Conservation (phyloP, 2,797 vertebrate genomes). For the Dendrocincla fuliginosa region DNA sequence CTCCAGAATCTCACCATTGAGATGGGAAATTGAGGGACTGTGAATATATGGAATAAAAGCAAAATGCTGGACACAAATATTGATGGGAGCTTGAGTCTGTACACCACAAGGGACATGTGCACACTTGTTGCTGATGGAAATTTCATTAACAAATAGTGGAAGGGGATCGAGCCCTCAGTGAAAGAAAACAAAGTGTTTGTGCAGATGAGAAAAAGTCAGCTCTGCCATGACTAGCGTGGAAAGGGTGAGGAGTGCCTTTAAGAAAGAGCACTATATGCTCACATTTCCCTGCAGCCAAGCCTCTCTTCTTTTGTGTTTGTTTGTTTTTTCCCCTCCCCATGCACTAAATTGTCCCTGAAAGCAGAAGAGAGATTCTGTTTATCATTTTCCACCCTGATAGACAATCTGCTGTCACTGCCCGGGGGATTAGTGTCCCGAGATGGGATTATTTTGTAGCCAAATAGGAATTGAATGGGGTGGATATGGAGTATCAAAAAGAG, state of each 20-base stretch:
- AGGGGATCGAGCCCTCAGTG: background rate
- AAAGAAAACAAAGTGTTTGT: slow-evolving; percentile 1
- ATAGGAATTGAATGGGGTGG: slow-evolving; percentile 31
- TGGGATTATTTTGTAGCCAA: slow-evolving; percentile 69
- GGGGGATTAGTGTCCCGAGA: slow-evolving; percentile 60
- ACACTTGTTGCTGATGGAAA: background rate
- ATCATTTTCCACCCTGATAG: slow-evolving; percentile 36
- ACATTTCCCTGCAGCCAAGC: background rate
- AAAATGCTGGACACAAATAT: slow-evolving; percentile 4
- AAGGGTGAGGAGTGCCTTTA: background rate
- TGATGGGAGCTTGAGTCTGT: background rate
- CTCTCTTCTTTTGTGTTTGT: background rate
- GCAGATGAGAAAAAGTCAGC: background rate
- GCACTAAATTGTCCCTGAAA: background rate
- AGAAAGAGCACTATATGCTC: background rate
- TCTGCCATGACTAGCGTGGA: background rate
- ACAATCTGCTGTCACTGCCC: slow-evolving; percentile 56
- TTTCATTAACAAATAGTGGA: slow-evolving; percentile 35
- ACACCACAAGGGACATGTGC: background rate
- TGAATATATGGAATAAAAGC: slow-evolving; percentile 47
- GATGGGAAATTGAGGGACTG: background rate
- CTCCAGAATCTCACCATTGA: background rate
- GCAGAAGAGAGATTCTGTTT: slow-evolving; percentile 31
- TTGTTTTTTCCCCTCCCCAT: background rate
- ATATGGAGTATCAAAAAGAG: slow-evolving; percentile 45